Evolutionary conservation across 2,797 vertebrate species (phyloP).

Genomic region (Halcyon chelicuti): DNA sequence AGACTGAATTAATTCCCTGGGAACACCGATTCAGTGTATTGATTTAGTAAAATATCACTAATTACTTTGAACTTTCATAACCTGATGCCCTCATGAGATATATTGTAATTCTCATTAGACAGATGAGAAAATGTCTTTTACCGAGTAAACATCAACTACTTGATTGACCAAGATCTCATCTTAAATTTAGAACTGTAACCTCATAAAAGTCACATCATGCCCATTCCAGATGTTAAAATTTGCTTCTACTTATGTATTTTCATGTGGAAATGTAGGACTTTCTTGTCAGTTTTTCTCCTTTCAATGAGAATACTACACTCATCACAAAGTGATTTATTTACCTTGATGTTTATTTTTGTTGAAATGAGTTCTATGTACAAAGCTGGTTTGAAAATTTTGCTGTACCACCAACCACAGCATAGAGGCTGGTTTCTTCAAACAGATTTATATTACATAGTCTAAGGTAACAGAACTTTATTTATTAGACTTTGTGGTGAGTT

Average conservation of each 20-base stretch:
- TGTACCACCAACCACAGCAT: accelerated
- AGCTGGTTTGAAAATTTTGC: background rate
- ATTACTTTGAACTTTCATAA: constrained; percentile 5
- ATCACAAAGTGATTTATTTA: background rate
- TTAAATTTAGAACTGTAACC: background rate
- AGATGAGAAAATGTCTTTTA: background rate
- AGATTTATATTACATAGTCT: background rate
- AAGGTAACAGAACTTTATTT: background rate
- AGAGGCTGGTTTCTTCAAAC: background rate
- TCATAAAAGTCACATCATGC: background rate
- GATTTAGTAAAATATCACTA: background rate
- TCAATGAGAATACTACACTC: background rate
- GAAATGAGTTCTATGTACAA: background rate
- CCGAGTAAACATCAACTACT: background rate
- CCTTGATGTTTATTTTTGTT: background rate
- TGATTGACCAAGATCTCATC: background rate
- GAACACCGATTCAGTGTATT: background rate
- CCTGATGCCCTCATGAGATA: background rate
- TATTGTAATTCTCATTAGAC: background rate
- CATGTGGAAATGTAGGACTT: background rate
- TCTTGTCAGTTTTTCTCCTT: background rate
- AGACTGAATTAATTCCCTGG: background rate
- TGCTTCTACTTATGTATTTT: background rate
- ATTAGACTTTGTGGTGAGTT: background rate
- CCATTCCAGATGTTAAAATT: background rate